Conservation (phyloP, 35 echinoderm and acorn worm species). For the Strongylocentrotus purpuratus region DNA sequence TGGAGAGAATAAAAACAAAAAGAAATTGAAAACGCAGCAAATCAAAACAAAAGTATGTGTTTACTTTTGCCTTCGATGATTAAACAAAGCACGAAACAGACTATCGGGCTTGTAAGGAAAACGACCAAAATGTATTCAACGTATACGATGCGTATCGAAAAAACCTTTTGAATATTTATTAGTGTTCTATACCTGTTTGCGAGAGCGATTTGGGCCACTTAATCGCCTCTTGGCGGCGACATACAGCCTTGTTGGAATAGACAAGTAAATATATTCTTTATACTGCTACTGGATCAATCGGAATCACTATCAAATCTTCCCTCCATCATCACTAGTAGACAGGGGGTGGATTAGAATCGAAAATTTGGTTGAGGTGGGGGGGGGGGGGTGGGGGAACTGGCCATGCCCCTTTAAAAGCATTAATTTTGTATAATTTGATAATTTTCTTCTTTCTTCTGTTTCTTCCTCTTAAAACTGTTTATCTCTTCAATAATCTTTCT, state of each 20-base stretch:
- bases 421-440: too few relatives aligned
- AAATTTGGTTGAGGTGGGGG: too few relatives aligned
- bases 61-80: neutral
- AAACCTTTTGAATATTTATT: conserved; percentile 4
- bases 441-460: too few relatives aligned
- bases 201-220: neutral
- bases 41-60: neutral
- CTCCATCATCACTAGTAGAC: neutral
- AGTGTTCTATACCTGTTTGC: neutral
- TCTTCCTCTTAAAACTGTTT: too few relatives aligned
- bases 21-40: neutral
- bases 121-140: neutral
- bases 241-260: conserved; percentile 15
- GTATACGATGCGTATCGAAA: neutral
- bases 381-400: too few relatives aligned
- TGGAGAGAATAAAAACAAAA: neutral
- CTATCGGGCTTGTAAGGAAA: neutral
- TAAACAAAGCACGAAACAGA: neutral
- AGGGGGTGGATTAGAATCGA: too few relatives aligned
- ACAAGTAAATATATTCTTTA: conserved; percentile 7
- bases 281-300: neutral
- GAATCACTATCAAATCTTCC: neutral
- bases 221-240: conserved; percentile 36
- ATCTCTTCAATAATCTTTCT: too few relatives aligned
- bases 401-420: too few relatives aligned